These are phyloP conservation scores for Spongilla lacustris DNA, from an alignment of 37 sponge, comb jelly and placozoan genomes.

Conservation along the genomic window DNA sequence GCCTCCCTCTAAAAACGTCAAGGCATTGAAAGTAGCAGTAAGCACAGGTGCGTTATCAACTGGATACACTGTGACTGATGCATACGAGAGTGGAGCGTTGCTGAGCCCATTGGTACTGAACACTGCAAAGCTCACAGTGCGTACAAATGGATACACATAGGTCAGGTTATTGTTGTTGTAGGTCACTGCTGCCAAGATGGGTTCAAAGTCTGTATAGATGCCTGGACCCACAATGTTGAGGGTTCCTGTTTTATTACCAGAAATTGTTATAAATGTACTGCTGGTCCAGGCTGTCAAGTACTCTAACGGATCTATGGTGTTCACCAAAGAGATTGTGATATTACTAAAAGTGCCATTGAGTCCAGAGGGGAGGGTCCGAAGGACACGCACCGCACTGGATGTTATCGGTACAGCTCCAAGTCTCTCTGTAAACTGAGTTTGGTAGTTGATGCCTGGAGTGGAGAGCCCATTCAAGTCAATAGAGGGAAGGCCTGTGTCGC, in stretches of 20 bases:
- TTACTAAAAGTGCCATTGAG: conserved; percentile 30
- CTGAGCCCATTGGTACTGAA: conserved; percentile 49
- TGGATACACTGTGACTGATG: conserved; percentile 29
- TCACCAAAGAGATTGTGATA: conserved; percentile 26
- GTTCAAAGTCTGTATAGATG: conserved; percentile 29
- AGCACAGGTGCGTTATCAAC: conserved; percentile 54
- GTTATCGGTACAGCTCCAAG: conserved; percentile 29
- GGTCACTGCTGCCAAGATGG: conserved; percentile 17
- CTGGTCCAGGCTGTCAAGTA: conserved; percentile 3
- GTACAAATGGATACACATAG: conserved; percentile 7
- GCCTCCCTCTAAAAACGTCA: conserved; percentile 29
- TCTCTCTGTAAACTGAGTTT: conserved; percentile 48
- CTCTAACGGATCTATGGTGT: conserved; percentile 33
- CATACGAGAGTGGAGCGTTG: conserved; percentile 17
- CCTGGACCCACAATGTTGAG: conserved; percentile 54
- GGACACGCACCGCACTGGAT: not conserved
- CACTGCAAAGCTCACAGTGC: conserved; percentile 35
- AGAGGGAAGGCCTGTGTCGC: conserved; percentile 42
- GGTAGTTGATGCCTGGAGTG: conserved; percentile 35
- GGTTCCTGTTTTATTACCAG: not conserved
- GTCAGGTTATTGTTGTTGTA: conserved; percentile 48
- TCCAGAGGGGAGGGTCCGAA: conserved; percentile 8
- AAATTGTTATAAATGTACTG: conserved; percentile 18
- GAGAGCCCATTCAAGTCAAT: conserved; percentile 48
- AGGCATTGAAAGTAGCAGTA: not conserved